Evolutionary conservation across 2,113 vertebrate species (phyloP).

Genomic region (Cephalopholis sonnerati): DNA sequence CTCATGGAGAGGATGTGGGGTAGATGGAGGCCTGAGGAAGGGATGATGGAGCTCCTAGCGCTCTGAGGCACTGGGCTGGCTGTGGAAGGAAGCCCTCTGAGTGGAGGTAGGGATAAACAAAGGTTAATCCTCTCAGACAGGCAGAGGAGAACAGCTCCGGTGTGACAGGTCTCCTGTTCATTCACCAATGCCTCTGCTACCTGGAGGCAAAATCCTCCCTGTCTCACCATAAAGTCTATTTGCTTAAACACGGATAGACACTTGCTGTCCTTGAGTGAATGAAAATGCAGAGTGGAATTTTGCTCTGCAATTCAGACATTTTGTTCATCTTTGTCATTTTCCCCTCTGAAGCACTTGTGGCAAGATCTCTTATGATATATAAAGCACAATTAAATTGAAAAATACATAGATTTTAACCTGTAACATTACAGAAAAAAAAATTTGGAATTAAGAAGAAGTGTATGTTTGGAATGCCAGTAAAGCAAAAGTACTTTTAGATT

Average conservation of each 20-base stretch:
- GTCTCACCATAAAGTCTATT: constrained; percentile 57
- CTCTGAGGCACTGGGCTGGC: constrained; percentile 47
- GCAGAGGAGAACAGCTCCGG: constrained; percentile 66
- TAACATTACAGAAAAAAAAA: background rate
- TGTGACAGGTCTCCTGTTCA: constrained; percentile 72
- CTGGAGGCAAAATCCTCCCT: constrained; percentile 72
- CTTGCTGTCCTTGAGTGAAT: constrained; percentile 54
- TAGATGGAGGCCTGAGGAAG: constrained; percentile 29
- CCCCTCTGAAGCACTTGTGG: background rate
- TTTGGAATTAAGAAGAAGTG: background rate
- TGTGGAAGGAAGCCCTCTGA: constrained; percentile 45
- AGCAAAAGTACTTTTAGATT: background rate
- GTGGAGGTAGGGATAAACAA: constrained; percentile 74
- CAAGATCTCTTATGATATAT: background rate
- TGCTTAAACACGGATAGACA: constrained; percentile 66
- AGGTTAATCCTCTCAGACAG: constrained; percentile 84
- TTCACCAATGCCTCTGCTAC: constrained; percentile 71
- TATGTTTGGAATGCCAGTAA: background rate
- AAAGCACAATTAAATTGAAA: background rate
- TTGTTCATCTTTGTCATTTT: constrained; percentile 29
- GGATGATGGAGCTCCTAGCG: constrained; percentile 21
- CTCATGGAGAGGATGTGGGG: constrained; percentile 7
- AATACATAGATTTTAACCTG: background rate
- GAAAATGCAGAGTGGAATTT: constrained; percentile 46
- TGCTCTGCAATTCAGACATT: constrained; percentile 37